Evolutionary conservation across 2,888 invertebrate genomes (phyloP).

Genomic region (Exephanes ischioxanthus): DNA sequence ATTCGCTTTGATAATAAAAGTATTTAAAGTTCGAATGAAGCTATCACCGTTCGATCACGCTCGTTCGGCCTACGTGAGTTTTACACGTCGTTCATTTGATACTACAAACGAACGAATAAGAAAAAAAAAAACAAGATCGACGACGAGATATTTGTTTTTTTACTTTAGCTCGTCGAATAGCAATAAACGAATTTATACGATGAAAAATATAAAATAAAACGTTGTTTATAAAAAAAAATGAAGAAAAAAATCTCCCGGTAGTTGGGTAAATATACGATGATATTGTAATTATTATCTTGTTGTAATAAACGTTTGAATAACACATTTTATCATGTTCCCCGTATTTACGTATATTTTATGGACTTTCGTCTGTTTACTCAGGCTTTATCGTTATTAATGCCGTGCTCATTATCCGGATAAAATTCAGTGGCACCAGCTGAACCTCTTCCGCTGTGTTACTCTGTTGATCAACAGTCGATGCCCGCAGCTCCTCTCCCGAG

Average conservation of each 20-base stretch:
- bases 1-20: conserved; percentile 14
- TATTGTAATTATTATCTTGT: conserved; percentile 70
- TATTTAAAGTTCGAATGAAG: conserved; percentile 23
- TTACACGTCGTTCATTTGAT: conserved; percentile 42
- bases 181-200: conserved; percentile 65
- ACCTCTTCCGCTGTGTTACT: neutral
- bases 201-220: conserved; percentile 46
- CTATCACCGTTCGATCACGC: conserved; percentile 49
- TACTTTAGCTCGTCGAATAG: conserved; percentile 53
- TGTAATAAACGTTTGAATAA: conserved; percentile 73
- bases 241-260: conserved; percentile 36
- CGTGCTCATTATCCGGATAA: neutral
- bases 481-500: conserved; percentile 13
- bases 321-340: conserved; percentile 24
- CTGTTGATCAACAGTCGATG: conserved; percentile 38
- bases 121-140: conserved; percentile 32
- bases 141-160: conserved; percentile 29
- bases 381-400: neutral
- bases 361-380: neutral
- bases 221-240: conserved; percentile 51
- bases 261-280: conserved; percentile 57
- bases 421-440: conserved; percentile 18
- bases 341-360: neutral
- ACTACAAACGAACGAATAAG: conserved; percentile 16
- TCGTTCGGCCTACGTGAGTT: conserved; percentile 60